A percentile compares a stretch with the other conserved stretches of the same genome.
Conservation (phyloP, 2,113 vertebrate species). For the Callaeas wilsoni region DNA sequence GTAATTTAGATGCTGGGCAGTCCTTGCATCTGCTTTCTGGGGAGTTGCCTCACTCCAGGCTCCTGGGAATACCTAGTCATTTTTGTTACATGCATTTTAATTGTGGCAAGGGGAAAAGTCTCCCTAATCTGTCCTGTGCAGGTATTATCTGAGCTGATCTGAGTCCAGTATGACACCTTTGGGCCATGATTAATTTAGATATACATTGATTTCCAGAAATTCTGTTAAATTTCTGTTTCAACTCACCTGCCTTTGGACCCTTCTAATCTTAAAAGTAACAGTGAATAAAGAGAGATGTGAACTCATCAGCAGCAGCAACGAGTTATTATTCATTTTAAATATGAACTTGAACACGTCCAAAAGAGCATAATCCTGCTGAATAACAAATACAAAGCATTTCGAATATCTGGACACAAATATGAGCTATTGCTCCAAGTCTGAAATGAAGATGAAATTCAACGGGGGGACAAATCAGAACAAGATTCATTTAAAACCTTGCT, state of each 20-base stretch:
- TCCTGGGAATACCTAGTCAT: not conserved
- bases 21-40: not conserved
- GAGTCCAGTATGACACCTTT: not conserved
- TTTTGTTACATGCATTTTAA: not conserved
- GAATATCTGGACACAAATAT: not conserved
- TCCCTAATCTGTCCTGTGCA: not conserved
- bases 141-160: not conserved
- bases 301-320: not conserved
- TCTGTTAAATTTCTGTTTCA: not conserved
- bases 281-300: not conserved
- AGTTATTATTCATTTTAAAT: not conserved
- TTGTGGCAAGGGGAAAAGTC: not conserved
- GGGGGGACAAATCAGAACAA: not conserved
- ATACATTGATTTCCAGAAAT: not conserved
- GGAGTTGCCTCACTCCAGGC: not conserved
- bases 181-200: not conserved
- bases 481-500: not conserved
- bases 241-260: not conserved
- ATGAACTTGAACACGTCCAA: not conserved
- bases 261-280: not conserved
- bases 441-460: not conserved
- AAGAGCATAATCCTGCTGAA: not conserved
- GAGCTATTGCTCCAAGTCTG: not conserved
- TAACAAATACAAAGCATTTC: not conserved
- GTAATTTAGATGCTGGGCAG: not conserved